Percentiles rank a stretch among this genome's conserved stretches.
Conservation (phyloP, 2,888 invertebrate genomes). For the Sturmia bella region DNA sequence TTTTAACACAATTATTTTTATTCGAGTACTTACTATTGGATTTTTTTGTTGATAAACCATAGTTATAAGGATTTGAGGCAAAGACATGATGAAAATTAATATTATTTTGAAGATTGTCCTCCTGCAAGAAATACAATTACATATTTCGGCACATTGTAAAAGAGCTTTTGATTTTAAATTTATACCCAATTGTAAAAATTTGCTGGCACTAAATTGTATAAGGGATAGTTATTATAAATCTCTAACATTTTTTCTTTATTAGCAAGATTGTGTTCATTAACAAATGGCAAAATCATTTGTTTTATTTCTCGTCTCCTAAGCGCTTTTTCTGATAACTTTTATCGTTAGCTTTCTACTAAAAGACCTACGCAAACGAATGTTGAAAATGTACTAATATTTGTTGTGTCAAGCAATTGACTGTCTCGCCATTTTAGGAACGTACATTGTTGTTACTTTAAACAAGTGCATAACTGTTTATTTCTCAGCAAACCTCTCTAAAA, state of each 20-base stretch:
- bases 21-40: conserved; percentile 70
- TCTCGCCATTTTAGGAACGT: background rate
- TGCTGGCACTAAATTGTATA: conserved; percentile 72
- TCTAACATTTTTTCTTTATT: conserved; percentile 72
- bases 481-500: conserved; percentile 25
- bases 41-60: conserved; percentile 72
- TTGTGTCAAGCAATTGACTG: conserved; percentile 17
- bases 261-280: conserved; percentile 67
- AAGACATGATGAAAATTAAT: conserved; percentile 72
- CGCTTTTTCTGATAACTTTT: background rate
- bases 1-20: conserved; percentile 21
- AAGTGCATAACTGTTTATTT: conserved; percentile 39
- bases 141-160: conserved; percentile 28
- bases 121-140: conserved; percentile 68
- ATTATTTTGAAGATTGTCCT: conserved; percentile 72
- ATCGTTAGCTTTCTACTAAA: background rate
- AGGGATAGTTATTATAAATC: conserved; percentile 72
- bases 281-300: conserved; percentile 73
- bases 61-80: conserved; percentile 69
- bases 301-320: background rate
- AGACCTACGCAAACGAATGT: conserved; percentile 60
- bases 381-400: conserved; percentile 67
- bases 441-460: conserved; percentile 6
- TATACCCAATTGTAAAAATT: conserved; percentile 71
- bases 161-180: background rate